A percentile compares a stretch with the other conserved stretches of the same genome.
Conservation (phyloP, 2,797 vertebrate species). For the Tapirus indicus region DNA sequence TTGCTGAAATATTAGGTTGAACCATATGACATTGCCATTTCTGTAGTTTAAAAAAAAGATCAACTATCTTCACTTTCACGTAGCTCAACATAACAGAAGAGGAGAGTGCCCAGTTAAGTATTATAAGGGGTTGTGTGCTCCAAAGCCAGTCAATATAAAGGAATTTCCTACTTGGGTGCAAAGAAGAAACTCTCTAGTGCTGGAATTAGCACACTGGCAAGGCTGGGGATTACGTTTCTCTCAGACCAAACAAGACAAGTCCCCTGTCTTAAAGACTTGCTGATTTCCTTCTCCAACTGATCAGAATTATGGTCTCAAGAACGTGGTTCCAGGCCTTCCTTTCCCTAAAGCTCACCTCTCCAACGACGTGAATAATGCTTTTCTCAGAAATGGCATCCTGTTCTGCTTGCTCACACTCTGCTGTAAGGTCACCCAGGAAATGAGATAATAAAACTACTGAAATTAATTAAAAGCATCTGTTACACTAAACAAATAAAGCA, state of each 20-base stretch:
- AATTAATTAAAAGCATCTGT: conserved; percentile 65
- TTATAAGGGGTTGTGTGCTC: neutral
- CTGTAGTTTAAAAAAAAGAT: neutral
- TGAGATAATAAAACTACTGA: neutral
- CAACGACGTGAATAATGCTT: neutral
- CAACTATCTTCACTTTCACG: neutral
- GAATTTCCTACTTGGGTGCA: conserved; percentile 14
- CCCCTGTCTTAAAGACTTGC: neutral
- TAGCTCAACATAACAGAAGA: neutral
- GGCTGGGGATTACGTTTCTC: neutral
- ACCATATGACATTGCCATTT: neutral
- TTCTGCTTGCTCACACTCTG: conserved; percentile 32
- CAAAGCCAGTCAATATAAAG: neutral
- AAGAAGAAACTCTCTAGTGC: conserved; percentile 8
- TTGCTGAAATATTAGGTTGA: neutral
- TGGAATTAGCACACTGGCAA: conserved; percentile 20
- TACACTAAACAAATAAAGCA: neutral
- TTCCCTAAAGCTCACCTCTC: neutral
- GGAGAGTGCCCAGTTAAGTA: neutral
- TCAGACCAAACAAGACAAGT: conserved; percentile 45
- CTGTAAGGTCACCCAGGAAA: conserved; percentile 68
- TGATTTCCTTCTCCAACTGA: neutral
- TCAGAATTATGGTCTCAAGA: neutral
- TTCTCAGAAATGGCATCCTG: neutral
- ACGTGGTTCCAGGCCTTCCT: neutral